Evolutionary conservation across 2,797 vertebrate genomes (phyloP), one percentile per base, ranked within the genome.

Genomic region (Borostomias antarcticus): DNA sequence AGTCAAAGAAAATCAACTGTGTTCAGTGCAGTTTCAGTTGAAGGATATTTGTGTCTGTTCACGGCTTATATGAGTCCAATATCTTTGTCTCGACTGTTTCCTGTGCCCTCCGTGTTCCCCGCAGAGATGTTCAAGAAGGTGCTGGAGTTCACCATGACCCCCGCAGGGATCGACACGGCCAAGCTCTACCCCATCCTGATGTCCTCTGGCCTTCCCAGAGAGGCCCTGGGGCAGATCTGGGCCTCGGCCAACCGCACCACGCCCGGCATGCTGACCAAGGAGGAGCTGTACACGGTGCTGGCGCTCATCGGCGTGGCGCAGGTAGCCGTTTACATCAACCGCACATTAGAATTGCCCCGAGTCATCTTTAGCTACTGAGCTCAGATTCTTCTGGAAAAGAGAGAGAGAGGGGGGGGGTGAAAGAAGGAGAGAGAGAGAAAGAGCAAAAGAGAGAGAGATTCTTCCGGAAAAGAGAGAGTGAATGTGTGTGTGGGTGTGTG

Each of bases 171-270:
- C 54, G 97, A 99, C 85, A 99, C 98, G 35, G 93, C 92, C 75
- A 98, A 99, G 79, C 95, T 99, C 59, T 99, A 98, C 82, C 98
- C 96, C 47, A 96, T 99, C 72, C 90, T 99, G 78, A 96, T 99
- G 93, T 98, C 98, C 0, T 99, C 98, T 6, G 97, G 97, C 17
- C 93, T 99, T 84, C 98, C 96, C 76, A 92, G 97, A 54, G 98
- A 99, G 89, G 95, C 95, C 0, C 91, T 99, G 52, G 98, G 98
- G n/a, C 97, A 98, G 80, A 98, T 99, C 73, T 99, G 98, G 98
- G 97, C 96, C 5, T 74, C 95, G 62, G 96, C 97, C 85, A 99
- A 99, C 86, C 95, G 96, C 64, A 98, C 96, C 33, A 98, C 96
- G 5, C 98, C 98, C 0, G 98, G 98, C 62, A 96, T 96, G 86